Conservation (phyloP, 2,113 vertebrate genomes). For the Sylvia atricapilla region DNA sequence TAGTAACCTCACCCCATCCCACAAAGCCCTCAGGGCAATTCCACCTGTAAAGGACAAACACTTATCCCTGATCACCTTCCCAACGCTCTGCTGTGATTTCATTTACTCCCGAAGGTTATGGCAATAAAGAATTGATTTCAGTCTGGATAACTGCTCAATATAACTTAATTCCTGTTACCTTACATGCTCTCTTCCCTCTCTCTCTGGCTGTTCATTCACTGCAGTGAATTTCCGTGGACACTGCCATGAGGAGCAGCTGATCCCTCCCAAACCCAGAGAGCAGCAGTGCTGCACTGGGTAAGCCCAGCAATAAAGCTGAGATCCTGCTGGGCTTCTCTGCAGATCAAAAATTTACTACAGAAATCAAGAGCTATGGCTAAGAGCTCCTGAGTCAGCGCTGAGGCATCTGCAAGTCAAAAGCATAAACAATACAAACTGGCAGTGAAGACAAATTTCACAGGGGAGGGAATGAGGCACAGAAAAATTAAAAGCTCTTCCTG, state of each 20-base stretch:
- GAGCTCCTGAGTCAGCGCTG: slow-evolving; percentile 38
- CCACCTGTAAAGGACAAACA: background rate
- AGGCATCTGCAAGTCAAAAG: background rate
- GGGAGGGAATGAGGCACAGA: slow-evolving; percentile 19
- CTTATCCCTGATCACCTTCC: background rate
- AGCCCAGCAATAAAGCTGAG: background rate
- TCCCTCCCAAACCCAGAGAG: background rate
- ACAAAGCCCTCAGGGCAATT: background rate
- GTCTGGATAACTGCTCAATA: background rate
- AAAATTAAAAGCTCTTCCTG: slow-evolving; percentile 47
- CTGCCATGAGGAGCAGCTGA: background rate
- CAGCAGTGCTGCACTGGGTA: background rate
- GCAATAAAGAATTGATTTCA: background rate
- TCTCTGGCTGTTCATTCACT: background rate
- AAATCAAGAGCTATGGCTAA: background rate
- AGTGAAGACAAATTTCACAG: slow-evolving; percentile 1
- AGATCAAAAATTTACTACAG: background rate
- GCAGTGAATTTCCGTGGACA: background rate
- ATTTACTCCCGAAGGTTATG: background rate
- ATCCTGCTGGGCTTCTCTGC: background rate
- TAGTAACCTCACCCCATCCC: background rate
- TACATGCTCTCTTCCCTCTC: rapidly evolving
- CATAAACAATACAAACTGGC: background rate
- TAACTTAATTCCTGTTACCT: background rate
- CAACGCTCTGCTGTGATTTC: background rate